Conservation (phyloP, 2,113 vertebrate species). For the Sinocyclocheilus anophthalmus region DNA sequence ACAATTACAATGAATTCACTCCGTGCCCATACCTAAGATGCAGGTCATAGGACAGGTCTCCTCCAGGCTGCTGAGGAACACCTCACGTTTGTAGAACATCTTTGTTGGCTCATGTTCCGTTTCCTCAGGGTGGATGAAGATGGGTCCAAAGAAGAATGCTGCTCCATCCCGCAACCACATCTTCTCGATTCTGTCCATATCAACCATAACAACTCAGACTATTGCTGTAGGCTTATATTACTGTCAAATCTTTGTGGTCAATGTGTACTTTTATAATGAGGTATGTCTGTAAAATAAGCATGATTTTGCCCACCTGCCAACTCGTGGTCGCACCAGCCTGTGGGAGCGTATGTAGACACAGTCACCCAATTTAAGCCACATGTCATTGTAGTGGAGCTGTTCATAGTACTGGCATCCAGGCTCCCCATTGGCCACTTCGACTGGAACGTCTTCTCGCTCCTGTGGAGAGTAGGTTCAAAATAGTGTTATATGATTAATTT, state of each 20-base stretch:
- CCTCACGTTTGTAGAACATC: slow-evolving; percentile 99
- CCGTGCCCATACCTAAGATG: slow-evolving; percentile 82
- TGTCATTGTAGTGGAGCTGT: slow-evolving; percentile 88
- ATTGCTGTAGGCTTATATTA: not conserved
- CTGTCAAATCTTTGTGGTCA: not conserved
- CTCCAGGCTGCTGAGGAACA: slow-evolving; percentile 94
- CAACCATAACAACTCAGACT: slow-evolving; percentile 3
- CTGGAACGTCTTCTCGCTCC: slow-evolving; percentile 93
- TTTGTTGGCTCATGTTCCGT: slow-evolving; percentile 97
- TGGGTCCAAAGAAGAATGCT: slow-evolving; percentile 93
- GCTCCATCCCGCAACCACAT: slow-evolving; percentile 93
- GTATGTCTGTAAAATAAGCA: not conserved
- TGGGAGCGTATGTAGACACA: slow-evolving; percentile 95
- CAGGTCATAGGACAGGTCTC: slow-evolving; percentile 92
- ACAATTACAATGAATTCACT: not conserved
- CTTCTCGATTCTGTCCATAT: slow-evolving; percentile 81
- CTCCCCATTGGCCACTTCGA: slow-evolving; percentile 90
- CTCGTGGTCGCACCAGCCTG: slow-evolving; percentile 85
- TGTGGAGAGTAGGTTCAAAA: slow-evolving; percentile 53
- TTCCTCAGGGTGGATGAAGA: slow-evolving; percentile 97
- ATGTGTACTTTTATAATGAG: not conserved
- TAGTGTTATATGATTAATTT: not conserved
- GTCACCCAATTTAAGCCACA: slow-evolving; percentile 95
- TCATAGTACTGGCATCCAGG: slow-evolving; percentile 92
- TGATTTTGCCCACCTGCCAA: slow-evolving; percentile 83